Evolutionary conservation across 2,888 invertebrate species (phyloP).

Genomic region (Sminthurinus aureus): DNA sequence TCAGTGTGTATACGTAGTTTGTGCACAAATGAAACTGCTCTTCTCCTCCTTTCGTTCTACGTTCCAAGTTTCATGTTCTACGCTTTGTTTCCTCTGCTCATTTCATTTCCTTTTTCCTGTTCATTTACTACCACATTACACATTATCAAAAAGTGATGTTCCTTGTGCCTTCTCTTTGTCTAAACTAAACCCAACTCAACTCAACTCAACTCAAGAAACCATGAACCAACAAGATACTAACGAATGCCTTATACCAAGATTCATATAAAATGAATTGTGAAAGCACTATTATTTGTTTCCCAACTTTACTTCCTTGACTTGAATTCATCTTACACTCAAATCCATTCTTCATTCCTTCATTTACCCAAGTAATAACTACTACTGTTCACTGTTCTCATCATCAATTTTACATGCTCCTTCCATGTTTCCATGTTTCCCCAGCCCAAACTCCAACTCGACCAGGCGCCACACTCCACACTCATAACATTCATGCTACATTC

Average conservation of each 20-base stretch:
- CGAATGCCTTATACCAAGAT: too few relatives aligned
- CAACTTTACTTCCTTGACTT: background rate
- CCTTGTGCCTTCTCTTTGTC: background rate
- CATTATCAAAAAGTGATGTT: constrained; percentile 17
- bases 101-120: constrained; percentile 26
- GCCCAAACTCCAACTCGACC: too few relatives aligned
- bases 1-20: too few relatives aligned
- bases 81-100: constrained; percentile 8
- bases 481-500: too few relatives aligned
- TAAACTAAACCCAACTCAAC: background rate
- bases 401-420: too few relatives aligned
- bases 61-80: background rate
- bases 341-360: background rate
- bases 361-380: too few relatives aligned
- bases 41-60: too few relatives aligned
- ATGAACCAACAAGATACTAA: background rate
- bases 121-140: constrained; percentile 21
- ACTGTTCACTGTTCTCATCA: too few relatives aligned
- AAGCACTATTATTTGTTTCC: background rate
- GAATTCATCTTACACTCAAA: background rate
- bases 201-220: background rate
- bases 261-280: background rate
- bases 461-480: too few relatives aligned
- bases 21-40: too few relatives aligned
- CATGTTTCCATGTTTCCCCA: too few relatives aligned